These are phyloP conservation scores for Cordilura impudica DNA, from an alignment of 2,888 invertebrate genomes.

Conservation along the genomic window DNA sequence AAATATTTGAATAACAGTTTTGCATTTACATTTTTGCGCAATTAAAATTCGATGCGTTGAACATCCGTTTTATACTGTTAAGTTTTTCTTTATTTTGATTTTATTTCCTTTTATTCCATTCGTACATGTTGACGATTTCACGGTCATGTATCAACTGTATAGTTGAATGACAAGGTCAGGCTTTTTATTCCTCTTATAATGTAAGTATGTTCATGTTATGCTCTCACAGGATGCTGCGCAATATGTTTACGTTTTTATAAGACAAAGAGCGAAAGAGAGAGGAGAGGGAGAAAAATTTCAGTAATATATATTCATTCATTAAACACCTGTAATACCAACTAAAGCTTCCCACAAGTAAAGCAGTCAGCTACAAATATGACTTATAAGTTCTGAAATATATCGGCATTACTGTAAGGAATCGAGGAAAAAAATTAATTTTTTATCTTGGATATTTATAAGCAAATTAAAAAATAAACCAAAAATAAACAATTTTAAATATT, in stretches of 20 bases:
- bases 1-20: not conserved
- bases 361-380: too few species aligned
- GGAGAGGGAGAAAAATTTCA: not conserved
- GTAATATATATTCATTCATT: conserved; percentile 23
- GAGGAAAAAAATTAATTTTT: too few species aligned
- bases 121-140: conserved; percentile 52
- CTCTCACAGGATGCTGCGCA: conserved; percentile 56
- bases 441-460: too few species aligned
- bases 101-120: not conserved
- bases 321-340: not conserved
- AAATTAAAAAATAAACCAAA: too few species aligned
- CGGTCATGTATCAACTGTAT: conserved; percentile 57
- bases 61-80: not conserved
- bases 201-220: not conserved
- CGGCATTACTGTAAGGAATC: too few species aligned
- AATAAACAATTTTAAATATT: too few species aligned
- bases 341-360: too few species aligned
- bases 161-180: conserved; percentile 51
- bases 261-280: not conserved
- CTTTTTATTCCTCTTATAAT: conserved; percentile 54
- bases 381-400: too few species aligned
- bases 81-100: not conserved
- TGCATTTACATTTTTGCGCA: not conserved
- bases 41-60: not conserved
- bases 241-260: conserved; percentile 42